phyloP scores from a whole-genome alignment of 2,888 invertebrate species.

The Idaea dimidiata region DNA sequence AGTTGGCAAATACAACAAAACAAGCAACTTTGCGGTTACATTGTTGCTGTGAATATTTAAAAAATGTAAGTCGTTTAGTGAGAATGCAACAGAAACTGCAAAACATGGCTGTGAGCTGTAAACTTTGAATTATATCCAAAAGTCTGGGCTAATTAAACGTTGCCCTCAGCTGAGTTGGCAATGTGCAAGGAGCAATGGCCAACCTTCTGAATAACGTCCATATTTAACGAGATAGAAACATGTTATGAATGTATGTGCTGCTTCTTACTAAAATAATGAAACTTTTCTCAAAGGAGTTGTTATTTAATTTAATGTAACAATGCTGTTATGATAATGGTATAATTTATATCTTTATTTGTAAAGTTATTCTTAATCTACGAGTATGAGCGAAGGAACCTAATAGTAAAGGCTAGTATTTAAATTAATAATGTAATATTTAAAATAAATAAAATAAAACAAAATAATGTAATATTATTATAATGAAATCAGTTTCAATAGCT shows the following conservation, averaged over 20 bases:
- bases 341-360: too few species aligned
- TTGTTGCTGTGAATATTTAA: not conserved
- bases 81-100: slow-evolving; percentile 7
- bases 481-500: too few species aligned
- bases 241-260: slow-evolving; percentile 2
- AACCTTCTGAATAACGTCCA: slow-evolving; percentile 22
- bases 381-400: too few species aligned
- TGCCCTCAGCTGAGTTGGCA: slow-evolving; percentile 33
- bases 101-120: slow-evolving; percentile 27
- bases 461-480: too few species aligned
- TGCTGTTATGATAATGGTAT: not conserved
- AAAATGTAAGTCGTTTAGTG: slow-evolving; percentile 22
- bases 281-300: not conserved
- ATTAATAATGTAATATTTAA: too few species aligned
- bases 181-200: slow-evolving; percentile 27
- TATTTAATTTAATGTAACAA: not conserved
- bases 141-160: slow-evolving; percentile 52
- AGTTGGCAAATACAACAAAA: not conserved
- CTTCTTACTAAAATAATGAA: not conserved
- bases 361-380: too few species aligned
- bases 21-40: not conserved
- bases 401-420: too few species aligned
- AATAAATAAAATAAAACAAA: too few species aligned
- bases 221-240: slow-evolving; percentile 17
- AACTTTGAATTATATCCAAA: slow-evolving; percentile 43